Evolutionary conservation across 2,113 vertebrate species (phyloP), one percentile per base, ranked within the genome.

Genomic region (Micromys minutus): DNA sequence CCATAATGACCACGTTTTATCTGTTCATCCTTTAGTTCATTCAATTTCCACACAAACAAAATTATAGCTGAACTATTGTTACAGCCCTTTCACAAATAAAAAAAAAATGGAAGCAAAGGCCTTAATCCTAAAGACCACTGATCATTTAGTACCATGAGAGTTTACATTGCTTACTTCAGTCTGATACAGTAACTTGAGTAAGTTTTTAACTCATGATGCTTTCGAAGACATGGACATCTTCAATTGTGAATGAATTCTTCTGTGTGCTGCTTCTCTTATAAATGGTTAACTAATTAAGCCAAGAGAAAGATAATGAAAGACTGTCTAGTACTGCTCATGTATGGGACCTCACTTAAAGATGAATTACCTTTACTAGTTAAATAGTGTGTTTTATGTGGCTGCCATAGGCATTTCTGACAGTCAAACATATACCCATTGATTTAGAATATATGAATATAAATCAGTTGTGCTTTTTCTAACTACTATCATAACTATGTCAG

Each of bases 41-140:
- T 84, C 71, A 87, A 77, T 76, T 91, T 89, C 80, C 67, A 72
- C 79, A 92, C 4, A 50, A 91, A 74, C 57, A 91, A 80, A 5
- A 71, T 47, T 31, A 26, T 9, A 17, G 50, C 86, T 12, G 61
- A 81, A 36, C 45, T 84, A 39, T 55, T 87, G 17, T 80, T 81
- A 63, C 22, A 12, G 8, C 69, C 69, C 74, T 91, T 81, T 67
- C 79, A 67, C 29, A 91, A 31, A 50, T 87, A 52, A 89, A 8
- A 17, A 94, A 93, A 17, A 94, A 93, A 57, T 26, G n/a, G 13
- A 47, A 45, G 55, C 29, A 93, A 84, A 85, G 90, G 7, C 13
- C 69, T n/a, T 24, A 11, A 67, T 74, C 71, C 15, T 71, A 15
- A 4, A 29, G 16, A 5, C 31, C 10, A 86, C 31, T 36, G 39